Evolutionary conservation across 2,797 vertebrate species (phyloP).

Genomic region (Acrossocheilus wenchowensis): DNA sequence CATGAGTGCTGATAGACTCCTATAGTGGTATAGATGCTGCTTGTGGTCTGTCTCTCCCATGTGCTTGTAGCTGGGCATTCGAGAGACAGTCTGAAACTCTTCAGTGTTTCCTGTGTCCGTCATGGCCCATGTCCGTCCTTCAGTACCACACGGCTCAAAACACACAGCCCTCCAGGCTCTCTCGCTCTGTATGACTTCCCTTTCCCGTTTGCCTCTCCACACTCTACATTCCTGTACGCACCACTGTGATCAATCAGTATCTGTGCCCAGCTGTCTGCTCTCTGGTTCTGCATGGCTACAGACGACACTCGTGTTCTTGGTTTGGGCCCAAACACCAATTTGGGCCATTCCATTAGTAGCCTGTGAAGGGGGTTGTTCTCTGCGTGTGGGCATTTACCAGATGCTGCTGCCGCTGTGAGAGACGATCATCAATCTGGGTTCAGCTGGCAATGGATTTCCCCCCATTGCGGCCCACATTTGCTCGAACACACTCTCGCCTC

Average conservation of each 20-base stretch:
- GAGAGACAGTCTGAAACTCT: constrained; percentile 7
- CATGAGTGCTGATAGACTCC: constrained; percentile 37
- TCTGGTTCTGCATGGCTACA: constrained; percentile 44
- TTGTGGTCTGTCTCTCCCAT: constrained; percentile 1
- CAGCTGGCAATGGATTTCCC: constrained; percentile 47
- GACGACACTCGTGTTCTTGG: constrained; percentile 53
- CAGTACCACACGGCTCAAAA: background rate
- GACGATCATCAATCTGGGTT: constrained; percentile 60
- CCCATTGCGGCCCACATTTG: constrained; percentile 39
- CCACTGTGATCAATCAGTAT: constrained; percentile 48
- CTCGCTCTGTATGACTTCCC: constrained; percentile 23
- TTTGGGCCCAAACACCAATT: constrained; percentile 54
- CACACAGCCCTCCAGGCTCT: constrained; percentile 18
- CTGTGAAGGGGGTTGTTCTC: constrained; percentile 57
- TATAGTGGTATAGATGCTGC: background rate
- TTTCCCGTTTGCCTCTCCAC: constrained; percentile 28
- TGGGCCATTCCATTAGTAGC: constrained; percentile 57
- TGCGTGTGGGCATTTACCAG: constrained; percentile 58
- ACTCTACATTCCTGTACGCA: constrained; percentile 23
- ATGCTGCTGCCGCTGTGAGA: constrained; percentile 51
- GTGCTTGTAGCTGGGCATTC: background rate
- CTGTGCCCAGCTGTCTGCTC: constrained; percentile 38
- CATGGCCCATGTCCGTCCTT: constrained; percentile 31
- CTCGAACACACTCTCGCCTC: constrained; percentile 28
- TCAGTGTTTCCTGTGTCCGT: constrained; percentile 14